Evolutionary conservation across 1,140 invertebrate species (phyloP).

Genomic region (Cydia fagiglandana): DNA sequence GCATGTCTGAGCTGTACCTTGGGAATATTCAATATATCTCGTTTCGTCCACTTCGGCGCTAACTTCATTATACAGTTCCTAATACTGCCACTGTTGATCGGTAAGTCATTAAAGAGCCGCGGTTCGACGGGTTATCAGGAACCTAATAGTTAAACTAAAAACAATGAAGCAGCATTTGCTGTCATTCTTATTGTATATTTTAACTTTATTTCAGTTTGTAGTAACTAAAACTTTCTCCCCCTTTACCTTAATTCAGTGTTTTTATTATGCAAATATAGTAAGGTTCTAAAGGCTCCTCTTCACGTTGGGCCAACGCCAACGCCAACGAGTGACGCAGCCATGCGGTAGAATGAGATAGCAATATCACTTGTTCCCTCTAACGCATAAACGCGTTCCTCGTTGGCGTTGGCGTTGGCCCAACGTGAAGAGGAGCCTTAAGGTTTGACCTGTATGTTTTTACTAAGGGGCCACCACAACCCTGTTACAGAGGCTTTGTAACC

Average conservation of each 20-base stretch:
- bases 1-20: conserved; percentile 91
- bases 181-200: conserved; percentile 82
- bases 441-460: too few species aligned
- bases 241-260: conserved; percentile 75
- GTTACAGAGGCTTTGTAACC: neutral
- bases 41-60: conserved; percentile 94
- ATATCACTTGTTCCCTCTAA: too few species aligned
- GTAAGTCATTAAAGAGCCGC: conserved; percentile 69
- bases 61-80: conserved; percentile 93
- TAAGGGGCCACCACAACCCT: neutral
- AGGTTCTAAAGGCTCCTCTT: too few species aligned
- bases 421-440: too few species aligned
- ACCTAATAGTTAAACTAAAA: too few species aligned
- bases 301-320: too few species aligned
- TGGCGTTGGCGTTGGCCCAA: too few species aligned
- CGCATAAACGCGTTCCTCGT: too few species aligned
- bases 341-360: too few species aligned
- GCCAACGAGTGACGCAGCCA: too few species aligned
- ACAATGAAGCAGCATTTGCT: too few species aligned
- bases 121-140: conserved; percentile 46
- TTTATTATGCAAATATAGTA: conserved; percentile 38
- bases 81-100: conserved; percentile 89
- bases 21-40: conserved; percentile 92
- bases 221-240: too few species aligned
- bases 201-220: conserved; percentile 77